Percentiles rank a stretch among this genome's conserved stretches.
Conservation (phyloP, 2,797 vertebrate species). For the Carcharodon carcharias region DNA sequence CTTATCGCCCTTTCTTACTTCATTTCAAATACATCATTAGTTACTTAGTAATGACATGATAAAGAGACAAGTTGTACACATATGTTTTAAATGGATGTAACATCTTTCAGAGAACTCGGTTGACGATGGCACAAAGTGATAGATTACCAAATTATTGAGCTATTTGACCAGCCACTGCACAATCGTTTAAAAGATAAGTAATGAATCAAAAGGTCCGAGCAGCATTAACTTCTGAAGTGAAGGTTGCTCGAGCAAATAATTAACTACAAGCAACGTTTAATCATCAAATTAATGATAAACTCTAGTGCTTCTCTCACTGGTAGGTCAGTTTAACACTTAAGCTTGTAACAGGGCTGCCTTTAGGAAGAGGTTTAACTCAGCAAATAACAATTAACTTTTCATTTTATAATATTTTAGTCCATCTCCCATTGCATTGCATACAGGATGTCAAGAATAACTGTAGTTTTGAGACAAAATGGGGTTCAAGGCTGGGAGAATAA, state of each 20-base stretch:
- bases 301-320: neutral
- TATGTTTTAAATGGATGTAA: neutral
- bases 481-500: neutral
- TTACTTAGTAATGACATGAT: neutral
- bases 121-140: neutral
- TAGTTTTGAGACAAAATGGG: neutral
- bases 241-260: slow-evolving; percentile 20
- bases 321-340: neutral
- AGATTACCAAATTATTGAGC: neutral
- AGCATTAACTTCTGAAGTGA: neutral
- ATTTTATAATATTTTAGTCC: neutral
- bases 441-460: neutral
- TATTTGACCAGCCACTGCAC: neutral
- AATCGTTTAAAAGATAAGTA: neutral
- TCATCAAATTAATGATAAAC: neutral
- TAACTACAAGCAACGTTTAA: slow-evolving; percentile 18
- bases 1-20: neutral
- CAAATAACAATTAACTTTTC: neutral
- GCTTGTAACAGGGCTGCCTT: neutral
- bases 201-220: neutral
- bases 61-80: neutral
- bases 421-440: neutral
- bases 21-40: neutral
- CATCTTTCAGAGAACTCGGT: neutral
- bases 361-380: neutral